A percentile compares a stretch with the other conserved stretches of the same genome.
These are phyloP conservation scores for Scrobipalpa costella DNA, from an alignment of 2,888 invertebrate species.

Conservation along the genomic window DNA sequence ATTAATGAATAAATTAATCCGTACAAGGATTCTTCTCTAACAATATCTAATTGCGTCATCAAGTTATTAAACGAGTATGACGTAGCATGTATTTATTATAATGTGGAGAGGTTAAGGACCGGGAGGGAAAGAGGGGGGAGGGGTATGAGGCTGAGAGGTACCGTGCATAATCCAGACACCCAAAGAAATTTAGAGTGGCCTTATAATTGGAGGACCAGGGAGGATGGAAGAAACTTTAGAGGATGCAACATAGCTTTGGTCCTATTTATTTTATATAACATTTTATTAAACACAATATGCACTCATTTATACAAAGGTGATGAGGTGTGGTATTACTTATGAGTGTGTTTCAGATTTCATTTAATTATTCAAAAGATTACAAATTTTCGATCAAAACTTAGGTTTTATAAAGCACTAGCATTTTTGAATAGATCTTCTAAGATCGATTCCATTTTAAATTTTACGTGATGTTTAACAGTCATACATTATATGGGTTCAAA, in stretches of 20 bases:
- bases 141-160: conserved; percentile 29
- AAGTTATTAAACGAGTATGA: not conserved
- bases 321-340: too few species aligned
- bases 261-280: not conserved
- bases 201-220: conserved; percentile 20
- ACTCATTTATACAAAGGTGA: too few species aligned
- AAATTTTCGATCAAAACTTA: too few species aligned
- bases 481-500: too few species aligned
- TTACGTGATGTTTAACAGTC: too few species aligned
- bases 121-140: conserved; percentile 37
- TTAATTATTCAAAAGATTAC: too few species aligned
- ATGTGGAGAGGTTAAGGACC: conserved; percentile 49
- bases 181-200: conserved; percentile 52
- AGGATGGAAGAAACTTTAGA: not conserved
- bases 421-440: too few species aligned
- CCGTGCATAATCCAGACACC: conserved; percentile 53
- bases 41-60: conserved; percentile 14
- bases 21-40: not conserved
- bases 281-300: too few species aligned
- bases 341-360: too few species aligned
- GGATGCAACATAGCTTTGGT: not conserved
- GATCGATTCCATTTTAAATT: too few species aligned
- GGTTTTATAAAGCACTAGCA: too few species aligned
- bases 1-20: not conserved
- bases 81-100: conserved; percentile 22